Conservation (phyloP, 2,888 invertebrate genomes). For the Hirtodrosophila trivittata region DNA sequence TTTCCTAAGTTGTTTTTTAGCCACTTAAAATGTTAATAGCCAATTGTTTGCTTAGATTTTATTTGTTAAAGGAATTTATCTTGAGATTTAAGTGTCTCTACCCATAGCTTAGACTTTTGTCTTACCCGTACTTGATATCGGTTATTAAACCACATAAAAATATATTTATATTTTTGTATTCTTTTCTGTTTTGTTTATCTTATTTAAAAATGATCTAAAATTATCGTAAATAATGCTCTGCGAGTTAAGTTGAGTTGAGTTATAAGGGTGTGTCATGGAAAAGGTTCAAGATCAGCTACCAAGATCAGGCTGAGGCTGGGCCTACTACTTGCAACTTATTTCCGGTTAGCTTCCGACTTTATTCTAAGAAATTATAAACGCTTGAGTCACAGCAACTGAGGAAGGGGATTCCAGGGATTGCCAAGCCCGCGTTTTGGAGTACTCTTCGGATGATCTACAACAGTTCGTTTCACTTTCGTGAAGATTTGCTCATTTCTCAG, state of each 20-base stretch:
- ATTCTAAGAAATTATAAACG: slow-evolving; percentile 49
- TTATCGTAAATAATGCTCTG: too few species aligned
- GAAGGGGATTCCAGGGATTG: too few species aligned
- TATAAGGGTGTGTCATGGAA: slow-evolving; percentile 50
- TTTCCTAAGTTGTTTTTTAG: slow-evolving; percentile 40
- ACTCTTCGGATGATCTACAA: too few species aligned
- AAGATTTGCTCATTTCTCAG: too few species aligned
- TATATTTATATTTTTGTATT: slow-evolving; percentile 5
- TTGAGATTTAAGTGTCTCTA: slow-evolving; percentile 35
- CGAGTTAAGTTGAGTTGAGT: too few species aligned
- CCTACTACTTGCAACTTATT: background rate
- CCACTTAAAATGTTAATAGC: slow-evolving; percentile 67
- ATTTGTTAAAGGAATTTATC: slow-evolving; percentile 55
- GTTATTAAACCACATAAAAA: slow-evolving; percentile 60
- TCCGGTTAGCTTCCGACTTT: slow-evolving; percentile 18
- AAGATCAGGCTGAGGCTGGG: slow-evolving; percentile 4
- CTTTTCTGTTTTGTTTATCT: too few species aligned
- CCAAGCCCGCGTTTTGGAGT: too few species aligned
- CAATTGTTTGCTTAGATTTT: slow-evolving; percentile 67
- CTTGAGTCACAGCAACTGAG: too few species aligned
- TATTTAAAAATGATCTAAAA: slow-evolving; percentile 43
- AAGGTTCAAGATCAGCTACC: slow-evolving; percentile 17
- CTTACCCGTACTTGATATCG: slow-evolving; percentile 59
- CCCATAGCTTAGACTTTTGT: slow-evolving; percentile 43
- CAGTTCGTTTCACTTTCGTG: too few species aligned